These are phyloP conservation scores for Dolichotis patagonum DNA, from an alignment of 2,113 vertebrate species.

Conservation along the genomic window DNA sequence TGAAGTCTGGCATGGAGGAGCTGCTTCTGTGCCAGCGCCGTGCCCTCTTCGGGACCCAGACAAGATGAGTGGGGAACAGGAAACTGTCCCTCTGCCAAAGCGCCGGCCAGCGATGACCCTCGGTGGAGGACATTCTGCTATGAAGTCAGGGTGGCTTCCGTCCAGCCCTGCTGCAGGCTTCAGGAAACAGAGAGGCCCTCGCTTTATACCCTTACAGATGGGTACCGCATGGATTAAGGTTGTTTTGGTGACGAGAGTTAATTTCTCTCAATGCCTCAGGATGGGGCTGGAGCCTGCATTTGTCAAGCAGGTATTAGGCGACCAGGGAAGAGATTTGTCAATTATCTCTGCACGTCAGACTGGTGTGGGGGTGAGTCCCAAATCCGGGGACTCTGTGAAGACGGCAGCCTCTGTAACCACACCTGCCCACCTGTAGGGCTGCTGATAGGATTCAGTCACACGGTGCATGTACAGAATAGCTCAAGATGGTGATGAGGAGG, in stretches of 20 bases:
- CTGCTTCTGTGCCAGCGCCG: background rate
- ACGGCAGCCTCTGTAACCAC: background rate
- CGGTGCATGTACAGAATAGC: background rate
- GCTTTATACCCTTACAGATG: background rate
- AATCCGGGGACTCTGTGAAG: background rate
- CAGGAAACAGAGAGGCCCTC: background rate
- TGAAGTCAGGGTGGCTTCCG: background rate
- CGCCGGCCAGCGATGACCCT: background rate
- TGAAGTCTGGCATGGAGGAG: background rate
- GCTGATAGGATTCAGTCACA: background rate
- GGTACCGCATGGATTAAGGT: background rate
- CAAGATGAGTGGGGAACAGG: background rate
- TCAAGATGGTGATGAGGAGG: background rate
- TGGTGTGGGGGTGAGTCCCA: background rate
- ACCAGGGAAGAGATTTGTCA: background rate
- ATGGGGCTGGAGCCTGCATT: background rate
- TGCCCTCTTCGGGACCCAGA: background rate
- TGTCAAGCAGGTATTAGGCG: background rate
- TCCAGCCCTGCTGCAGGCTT: background rate
- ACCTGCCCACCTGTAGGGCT: background rate
- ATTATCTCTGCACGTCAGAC: background rate
- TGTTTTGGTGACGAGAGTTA: background rate
- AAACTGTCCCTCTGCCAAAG: background rate
- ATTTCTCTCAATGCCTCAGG: background rate
- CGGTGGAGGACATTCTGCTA: background rate